Conservation (phyloP, 2,113 vertebrate species). For the Pachypanchax playfairii region DNA sequence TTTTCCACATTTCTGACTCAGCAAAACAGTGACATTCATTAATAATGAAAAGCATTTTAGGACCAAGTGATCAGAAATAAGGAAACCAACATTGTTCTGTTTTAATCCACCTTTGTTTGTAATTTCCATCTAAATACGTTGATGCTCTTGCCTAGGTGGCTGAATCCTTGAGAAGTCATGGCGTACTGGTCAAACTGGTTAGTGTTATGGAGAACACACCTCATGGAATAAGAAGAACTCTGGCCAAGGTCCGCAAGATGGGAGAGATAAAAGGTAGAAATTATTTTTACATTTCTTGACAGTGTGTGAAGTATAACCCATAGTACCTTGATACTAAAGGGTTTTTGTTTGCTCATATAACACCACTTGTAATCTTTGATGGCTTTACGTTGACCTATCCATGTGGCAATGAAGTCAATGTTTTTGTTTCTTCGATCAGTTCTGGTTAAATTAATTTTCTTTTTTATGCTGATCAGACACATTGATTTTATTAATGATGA, state of each 20-base stretch:
- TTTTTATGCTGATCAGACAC: no score
- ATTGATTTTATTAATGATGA: background rate
- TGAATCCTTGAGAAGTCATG: conserved; percentile 75
- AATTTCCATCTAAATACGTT: no score
- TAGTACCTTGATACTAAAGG: no score
- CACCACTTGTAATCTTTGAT: no score
- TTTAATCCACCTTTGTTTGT: no score
- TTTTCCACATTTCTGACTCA: no score
- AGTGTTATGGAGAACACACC: conserved; percentile 71
- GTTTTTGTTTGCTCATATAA: background rate
- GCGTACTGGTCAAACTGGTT: conserved; percentile 76
- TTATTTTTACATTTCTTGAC: background rate
- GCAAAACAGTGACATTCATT: background rate
- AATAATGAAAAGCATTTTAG: background rate
- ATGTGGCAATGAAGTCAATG: no score
- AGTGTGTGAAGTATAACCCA: background rate
- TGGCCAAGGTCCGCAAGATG: conserved; percentile 75
- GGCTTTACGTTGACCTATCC: no score
- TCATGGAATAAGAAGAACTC: conserved; percentile 67
- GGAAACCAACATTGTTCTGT: no score
- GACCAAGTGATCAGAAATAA: background rate
- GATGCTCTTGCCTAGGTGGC: conserved; percentile 61
- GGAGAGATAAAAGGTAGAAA: conserved; percentile 73
- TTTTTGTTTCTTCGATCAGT: no score
- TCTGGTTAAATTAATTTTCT: no score